Evolutionary conservation across 2,797 vertebrate species (phyloP), one percentile per base, ranked within the genome.

Genomic region (Schizopygopsis pylzovi): DNA sequence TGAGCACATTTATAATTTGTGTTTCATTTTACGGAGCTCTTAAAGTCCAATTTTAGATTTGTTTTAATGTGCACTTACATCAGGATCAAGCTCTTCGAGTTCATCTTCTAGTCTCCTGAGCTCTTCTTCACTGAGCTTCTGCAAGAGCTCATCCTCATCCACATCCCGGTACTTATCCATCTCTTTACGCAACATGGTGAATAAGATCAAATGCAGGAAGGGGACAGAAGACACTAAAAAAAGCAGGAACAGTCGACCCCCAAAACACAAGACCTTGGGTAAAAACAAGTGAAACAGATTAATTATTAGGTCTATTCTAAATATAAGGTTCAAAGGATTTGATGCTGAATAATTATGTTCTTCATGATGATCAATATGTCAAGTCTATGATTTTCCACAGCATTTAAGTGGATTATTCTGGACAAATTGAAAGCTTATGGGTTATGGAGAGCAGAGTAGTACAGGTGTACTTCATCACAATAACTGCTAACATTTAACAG

Each of bases 161-260:
- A 99, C 91, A 92, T 99, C 98, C 41, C 97, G 94, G 92, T 98
- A 99, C 91, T 99, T 99, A 91, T 99, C 98, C 92, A 99, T 95
- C 90, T 97, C 97, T 90, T 97, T 97, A 94, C 92, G 96, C 82
- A 96, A 90, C 12, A 97, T 85, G 78, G 80, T 33, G 78, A 65
- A 97, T 97, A 98, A 98, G 90, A 86, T 89, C 81, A 87, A 88
- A 63, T 45, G 47, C 85, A 88, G 4, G 87, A 72, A 77, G 33
- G n/a, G 33, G 8, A 76, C 22, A 85, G 45, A 76, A 41, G 67
- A 77, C 43, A 47, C 61, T 2, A 16, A 8, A 67, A 52, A 67
- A 16, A 28, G 11, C 28, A 76, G 63, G 68, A 70, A 72, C 41
- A 59, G 45, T 16, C 7, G 25, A 81, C 59, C 84, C 25, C 11